Evolutionary conservation across 1,140 invertebrate genomes (phyloP).

Genomic region (Papilio machaon): DNA sequence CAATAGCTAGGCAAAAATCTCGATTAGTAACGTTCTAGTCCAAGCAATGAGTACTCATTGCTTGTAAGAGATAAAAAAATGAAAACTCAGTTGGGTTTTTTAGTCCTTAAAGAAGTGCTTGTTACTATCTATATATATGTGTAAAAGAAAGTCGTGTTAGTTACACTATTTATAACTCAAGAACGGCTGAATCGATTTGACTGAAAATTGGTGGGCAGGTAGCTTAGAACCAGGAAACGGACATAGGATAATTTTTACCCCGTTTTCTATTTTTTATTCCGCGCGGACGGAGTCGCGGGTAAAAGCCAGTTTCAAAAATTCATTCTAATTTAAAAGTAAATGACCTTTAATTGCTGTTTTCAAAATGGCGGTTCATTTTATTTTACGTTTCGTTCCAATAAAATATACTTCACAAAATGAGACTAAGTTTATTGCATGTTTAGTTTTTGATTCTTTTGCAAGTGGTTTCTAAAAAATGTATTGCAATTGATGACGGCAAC

Average conservation of each 20-base stretch:
- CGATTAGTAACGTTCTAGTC: neutral
- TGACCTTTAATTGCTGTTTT: neutral
- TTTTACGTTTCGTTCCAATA: neutral
- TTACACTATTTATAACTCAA: too few relatives aligned
- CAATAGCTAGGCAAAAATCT: neutral
- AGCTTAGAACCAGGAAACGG: too few relatives aligned
- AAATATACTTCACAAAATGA: too few relatives aligned
- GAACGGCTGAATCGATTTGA: too few relatives aligned
- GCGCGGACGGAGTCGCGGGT: too few relatives aligned
- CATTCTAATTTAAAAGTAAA: neutral
- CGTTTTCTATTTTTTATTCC: too few relatives aligned
- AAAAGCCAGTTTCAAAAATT: too few relatives aligned
- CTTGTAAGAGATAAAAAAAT: neutral
- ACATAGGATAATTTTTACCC: too few relatives aligned
- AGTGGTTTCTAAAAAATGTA: neutral
- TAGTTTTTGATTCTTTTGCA: neutral
- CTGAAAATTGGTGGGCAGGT: too few relatives aligned
- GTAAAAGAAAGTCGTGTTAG: too few relatives aligned
- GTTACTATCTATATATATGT: too few relatives aligned
- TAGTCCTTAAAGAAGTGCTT: neutral
- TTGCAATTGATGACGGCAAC: neutral
- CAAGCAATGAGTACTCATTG: neutral
- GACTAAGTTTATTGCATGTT: too few relatives aligned
- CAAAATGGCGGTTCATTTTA: neutral
- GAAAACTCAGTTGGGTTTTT: neutral